Conservation (phyloP, 2,888 invertebrate genomes). For the Acrocera orbiculus region DNA sequence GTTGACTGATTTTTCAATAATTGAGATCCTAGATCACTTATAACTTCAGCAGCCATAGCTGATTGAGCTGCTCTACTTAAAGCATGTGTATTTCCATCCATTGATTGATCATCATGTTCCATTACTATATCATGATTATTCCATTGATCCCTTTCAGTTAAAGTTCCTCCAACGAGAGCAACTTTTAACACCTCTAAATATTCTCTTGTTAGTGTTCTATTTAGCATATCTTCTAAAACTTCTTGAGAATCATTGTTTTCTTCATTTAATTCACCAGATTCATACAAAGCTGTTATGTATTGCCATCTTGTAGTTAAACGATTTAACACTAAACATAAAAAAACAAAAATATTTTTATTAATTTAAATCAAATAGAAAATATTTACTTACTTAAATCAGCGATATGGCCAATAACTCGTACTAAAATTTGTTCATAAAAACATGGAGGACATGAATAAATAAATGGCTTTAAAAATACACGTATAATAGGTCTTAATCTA, state of each 20-base stretch:
- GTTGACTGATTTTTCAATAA: constrained; percentile 48
- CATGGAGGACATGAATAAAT: constrained; percentile 72
- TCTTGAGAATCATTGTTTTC: constrained; percentile 64
- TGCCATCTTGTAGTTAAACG: constrained; percentile 63
- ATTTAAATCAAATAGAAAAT: not conserved
- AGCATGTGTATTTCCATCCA: constrained; percentile 45
- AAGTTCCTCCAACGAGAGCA: constrained; percentile 52
- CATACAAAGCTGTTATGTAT: constrained; percentile 56
- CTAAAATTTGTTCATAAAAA: constrained; percentile 53
- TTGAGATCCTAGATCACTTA: constrained; percentile 64
- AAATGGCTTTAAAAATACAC: constrained; percentile 72
- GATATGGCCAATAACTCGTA: constrained; percentile 62
- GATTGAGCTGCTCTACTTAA: constrained; percentile 30
- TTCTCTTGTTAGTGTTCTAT: constrained; percentile 70
- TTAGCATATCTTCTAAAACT: constrained; percentile 70
- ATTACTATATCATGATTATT: constrained; percentile 31
- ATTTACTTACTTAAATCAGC: constrained; percentile 57
- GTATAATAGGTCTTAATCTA: constrained; percentile 62
- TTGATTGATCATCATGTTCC: constrained; percentile 48
- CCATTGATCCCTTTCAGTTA: constrained; percentile 33
- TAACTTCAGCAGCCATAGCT: constrained; percentile 47
- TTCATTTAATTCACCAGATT: constrained; percentile 57
- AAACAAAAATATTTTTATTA: not conserved
- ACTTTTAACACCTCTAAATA: constrained; percentile 68
- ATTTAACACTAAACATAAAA: constrained; percentile 37